Base-by-base conservation (phyloP, 2,797 vertebrate species). In the Sylvilagus floridanus region DNA sequence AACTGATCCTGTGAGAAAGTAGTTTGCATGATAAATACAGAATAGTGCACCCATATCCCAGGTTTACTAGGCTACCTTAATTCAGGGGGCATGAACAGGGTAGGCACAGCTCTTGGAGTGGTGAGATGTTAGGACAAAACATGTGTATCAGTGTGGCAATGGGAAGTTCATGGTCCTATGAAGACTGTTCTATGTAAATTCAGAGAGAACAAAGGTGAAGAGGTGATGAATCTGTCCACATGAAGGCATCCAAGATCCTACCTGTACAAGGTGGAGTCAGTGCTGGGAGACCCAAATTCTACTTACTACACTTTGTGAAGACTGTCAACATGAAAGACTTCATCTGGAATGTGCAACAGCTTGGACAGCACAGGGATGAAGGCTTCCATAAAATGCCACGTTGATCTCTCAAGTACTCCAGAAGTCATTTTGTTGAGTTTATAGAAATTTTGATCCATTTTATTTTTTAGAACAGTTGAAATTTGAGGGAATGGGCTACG, bases 171-270 rank as follows among this genome's bases (percentile, higher is more conserved):
- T 7, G 30, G 24, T 26, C 30, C 54, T 17, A 4, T 26, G 82
- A 12, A 66, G 57, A 8, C 12, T 30, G 66, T 4, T 37, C 35
- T 54, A 0, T 68, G 30, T n/a, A 24, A 16, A 32, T 16, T 88
- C 26, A 35, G 14, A 71, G 37, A 28, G 65, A 16, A 35, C 50
- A 17, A 19, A 57, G 28, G 10, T 60, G 65, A 63, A 50, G 76
- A 30, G 28, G 7, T 16, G 72, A 62, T 0, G 11, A 16, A 1
- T 0, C 0, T 63, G 54, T 9, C 17, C 2, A 0, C 26, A 26
- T 13, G 14, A 2, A 8, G 35, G 47, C 11, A 68, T 72, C 92
- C 10, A 4, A n/a, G 71, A 14, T 5, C 5, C 37, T 13, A 30
- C n/a, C 17, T 72, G 35, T n/a, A 4, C 21, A 21, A 14, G 28